Evolutionary conservation across 2,797 vertebrate genomes (phyloP).

Genomic region (Champsocephalus gunnari): DNA sequence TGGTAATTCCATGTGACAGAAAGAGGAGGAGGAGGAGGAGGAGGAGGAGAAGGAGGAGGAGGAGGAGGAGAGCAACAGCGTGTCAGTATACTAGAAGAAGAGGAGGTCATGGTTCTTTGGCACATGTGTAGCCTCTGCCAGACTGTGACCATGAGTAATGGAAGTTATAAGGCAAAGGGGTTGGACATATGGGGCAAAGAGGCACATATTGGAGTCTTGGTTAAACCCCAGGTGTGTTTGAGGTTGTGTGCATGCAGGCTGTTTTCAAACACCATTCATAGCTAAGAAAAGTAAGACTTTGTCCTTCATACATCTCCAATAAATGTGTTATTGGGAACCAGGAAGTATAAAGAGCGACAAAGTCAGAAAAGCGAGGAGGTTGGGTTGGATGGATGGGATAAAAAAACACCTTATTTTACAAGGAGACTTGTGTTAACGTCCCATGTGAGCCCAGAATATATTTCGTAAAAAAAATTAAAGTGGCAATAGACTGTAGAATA

Average conservation of each 20-base stretch:
- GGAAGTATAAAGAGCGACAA: too few relatives aligned
- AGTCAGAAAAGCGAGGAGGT: too few relatives aligned
- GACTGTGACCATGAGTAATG: constrained; percentile 56
- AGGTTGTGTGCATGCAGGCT: not conserved
- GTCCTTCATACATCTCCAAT: too few relatives aligned
- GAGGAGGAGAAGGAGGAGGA: not conserved
- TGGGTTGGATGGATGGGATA: too few relatives aligned
- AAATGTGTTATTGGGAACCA: too few relatives aligned
- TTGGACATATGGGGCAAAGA: constrained; percentile 10
- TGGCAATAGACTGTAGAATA: too few relatives aligned
- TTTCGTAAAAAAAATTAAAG: too few relatives aligned
- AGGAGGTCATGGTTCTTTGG: constrained; percentile 47
- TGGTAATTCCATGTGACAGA: constrained; percentile 60
- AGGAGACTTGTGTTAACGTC: too few relatives aligned
- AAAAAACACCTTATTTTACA: too few relatives aligned
- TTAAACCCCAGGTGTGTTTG: constrained; percentile 27
- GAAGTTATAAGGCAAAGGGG: constrained; percentile 35
- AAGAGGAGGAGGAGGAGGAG: not conserved
- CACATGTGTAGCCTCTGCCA: constrained; percentile 41
- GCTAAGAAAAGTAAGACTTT: too few relatives aligned
- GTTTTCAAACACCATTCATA: too few relatives aligned
- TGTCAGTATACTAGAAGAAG: constrained; percentile 13
- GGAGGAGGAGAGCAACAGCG: constrained; percentile 33
- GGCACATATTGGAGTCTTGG: constrained; percentile 21
- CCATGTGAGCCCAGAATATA: too few relatives aligned